Evolutionary conservation across 1,140 invertebrate species (phyloP).

Genomic region (Neodiprion pinetum): DNA sequence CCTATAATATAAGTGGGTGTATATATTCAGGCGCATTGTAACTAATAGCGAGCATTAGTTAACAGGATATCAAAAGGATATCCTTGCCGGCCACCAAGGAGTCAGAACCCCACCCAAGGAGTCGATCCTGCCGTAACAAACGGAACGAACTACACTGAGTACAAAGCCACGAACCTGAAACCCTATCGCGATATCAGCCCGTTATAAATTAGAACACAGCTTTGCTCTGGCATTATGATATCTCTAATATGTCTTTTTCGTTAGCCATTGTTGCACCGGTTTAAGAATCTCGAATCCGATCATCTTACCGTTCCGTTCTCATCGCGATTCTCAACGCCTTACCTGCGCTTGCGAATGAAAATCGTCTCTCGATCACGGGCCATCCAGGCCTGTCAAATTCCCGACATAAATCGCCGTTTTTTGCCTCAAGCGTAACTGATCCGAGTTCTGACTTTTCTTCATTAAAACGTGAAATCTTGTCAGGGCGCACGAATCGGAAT

Average conservation of each 20-base stretch:
- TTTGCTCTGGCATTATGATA: constrained; percentile 61
- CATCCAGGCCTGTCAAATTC: not conserved
- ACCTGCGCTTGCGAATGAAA: not conserved
- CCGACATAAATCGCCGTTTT: not conserved
- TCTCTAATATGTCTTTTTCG: constrained; percentile 63
- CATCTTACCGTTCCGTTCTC: not conserved
- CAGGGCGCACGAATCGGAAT: not conserved
- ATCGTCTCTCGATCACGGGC: not conserved
- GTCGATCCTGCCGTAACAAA: constrained; percentile 44
- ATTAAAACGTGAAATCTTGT: too few species aligned
- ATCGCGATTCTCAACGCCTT: not conserved
- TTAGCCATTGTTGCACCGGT: constrained; percentile 12
- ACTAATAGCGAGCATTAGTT: constrained; percentile 62
- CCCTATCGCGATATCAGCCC: constrained; percentile 61
- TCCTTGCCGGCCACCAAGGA: constrained; percentile 58
- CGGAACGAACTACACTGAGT: constrained; percentile 53
- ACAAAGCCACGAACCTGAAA: constrained; percentile 61
- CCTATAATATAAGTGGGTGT: too few species aligned
- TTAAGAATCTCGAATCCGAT: constrained; percentile 4
- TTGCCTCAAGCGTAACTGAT: too few species aligned
- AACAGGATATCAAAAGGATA: constrained; percentile 65
- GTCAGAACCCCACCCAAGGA: constrained; percentile 56
- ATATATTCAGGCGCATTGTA: constrained; percentile 41
- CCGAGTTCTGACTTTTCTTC: not conserved
- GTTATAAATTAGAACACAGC: constrained; percentile 64